These are phyloP conservation scores for Parnassius mnemosyne DNA, from an alignment of 2,888 invertebrate genomes.

Conservation along the genomic window DNA sequence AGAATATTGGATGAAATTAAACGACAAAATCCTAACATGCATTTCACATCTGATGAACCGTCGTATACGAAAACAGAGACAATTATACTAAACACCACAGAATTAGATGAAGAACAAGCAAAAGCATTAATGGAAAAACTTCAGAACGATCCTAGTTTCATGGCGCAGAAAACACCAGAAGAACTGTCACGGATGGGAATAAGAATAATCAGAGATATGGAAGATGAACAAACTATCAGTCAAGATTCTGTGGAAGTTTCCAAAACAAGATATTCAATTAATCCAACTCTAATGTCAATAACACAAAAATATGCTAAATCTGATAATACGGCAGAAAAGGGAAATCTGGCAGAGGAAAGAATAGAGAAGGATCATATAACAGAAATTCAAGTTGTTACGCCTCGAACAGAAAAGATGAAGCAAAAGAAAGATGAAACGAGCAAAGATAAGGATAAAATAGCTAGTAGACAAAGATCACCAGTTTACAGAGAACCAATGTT, in stretches of 20 bases:
- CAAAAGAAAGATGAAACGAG: slow-evolving; percentile 48
- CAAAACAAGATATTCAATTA: slow-evolving; percentile 70
- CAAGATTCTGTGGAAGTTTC: slow-evolving; percentile 60
- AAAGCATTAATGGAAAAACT: slow-evolving; percentile 70
- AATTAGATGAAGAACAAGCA: slow-evolving; percentile 71
- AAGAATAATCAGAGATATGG: slow-evolving; percentile 64
- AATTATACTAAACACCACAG: slow-evolving; percentile 76
- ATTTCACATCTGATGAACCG: slow-evolving; percentile 70
- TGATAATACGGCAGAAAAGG: slow-evolving; percentile 29
- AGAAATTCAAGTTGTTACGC: slow-evolving; percentile 86
- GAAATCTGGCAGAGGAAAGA: slow-evolving; percentile 17
- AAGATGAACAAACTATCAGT: slow-evolving; percentile 57
- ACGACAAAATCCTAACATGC: slow-evolving; percentile 70
- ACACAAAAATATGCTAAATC: slow-evolving; percentile 55
- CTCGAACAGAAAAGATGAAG: slow-evolving; percentile 60
- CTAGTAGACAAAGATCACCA: slow-evolving; percentile 65
- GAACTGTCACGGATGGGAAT: slow-evolving; percentile 69
- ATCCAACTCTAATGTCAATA: slow-evolving; percentile 63
- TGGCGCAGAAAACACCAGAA: slow-evolving; percentile 69
- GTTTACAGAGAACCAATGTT: slow-evolving; percentile 57
- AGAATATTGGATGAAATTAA: slow-evolving; percentile 70
- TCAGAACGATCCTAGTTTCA: slow-evolving; percentile 71
- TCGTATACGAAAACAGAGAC: slow-evolving; percentile 74
- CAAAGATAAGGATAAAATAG: slow-evolving; percentile 61
- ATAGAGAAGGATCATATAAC: slow-evolving; percentile 81